Percentiles rank a stretch among this genome's conserved stretches.
Conservation (phyloP, 2,888 invertebrate genomes). For the Blomia tropicalis region DNA sequence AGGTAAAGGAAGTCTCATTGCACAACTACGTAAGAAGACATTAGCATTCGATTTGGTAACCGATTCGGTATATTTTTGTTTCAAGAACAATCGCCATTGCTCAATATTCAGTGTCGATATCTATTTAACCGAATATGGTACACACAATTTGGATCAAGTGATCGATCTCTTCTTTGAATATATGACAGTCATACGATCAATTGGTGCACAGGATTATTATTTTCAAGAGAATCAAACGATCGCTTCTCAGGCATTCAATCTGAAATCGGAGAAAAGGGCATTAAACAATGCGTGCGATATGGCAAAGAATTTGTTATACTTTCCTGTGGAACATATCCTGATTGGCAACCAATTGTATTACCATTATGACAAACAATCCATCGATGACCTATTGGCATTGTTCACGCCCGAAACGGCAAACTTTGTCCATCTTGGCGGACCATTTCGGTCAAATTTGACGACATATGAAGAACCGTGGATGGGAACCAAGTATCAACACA, state of each 20-base stretch:
- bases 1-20: slow-evolving; percentile 26
- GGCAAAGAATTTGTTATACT: slow-evolving; percentile 61
- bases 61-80: slow-evolving; percentile 44
- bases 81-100: slow-evolving; percentile 61
- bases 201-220: slow-evolving; percentile 52
- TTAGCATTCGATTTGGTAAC: slow-evolving; percentile 33
- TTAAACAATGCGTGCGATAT: slow-evolving; percentile 60
- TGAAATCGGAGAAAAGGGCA: slow-evolving; percentile 43
- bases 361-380: slow-evolving; percentile 55
- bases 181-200: slow-evolving; percentile 50
- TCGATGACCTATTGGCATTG: slow-evolving; percentile 45
- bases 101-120: slow-evolving; percentile 56
- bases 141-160: slow-evolving; percentile 50
- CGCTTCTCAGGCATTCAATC: slow-evolving; percentile 40
- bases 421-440: slow-evolving; percentile 51
- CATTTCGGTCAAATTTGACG: slow-evolving; percentile 42
- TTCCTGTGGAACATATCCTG: slow-evolving; percentile 58
- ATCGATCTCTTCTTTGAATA: slow-evolving; percentile 50
- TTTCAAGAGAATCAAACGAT: slow-evolving; percentile 57
- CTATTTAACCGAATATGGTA: slow-evolving; percentile 59
- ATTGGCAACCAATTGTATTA: slow-evolving; percentile 57
- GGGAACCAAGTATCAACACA: slow-evolving; percentile 47
- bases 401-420: slow-evolving; percentile 52
- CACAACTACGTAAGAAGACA: slow-evolving; percentile 29
- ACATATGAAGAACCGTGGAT: slow-evolving; percentile 57